These are phyloP conservation scores for Orestias chungarensis DNA, from an alignment of 2,797 vertebrate species.

Conservation along the genomic window DNA sequence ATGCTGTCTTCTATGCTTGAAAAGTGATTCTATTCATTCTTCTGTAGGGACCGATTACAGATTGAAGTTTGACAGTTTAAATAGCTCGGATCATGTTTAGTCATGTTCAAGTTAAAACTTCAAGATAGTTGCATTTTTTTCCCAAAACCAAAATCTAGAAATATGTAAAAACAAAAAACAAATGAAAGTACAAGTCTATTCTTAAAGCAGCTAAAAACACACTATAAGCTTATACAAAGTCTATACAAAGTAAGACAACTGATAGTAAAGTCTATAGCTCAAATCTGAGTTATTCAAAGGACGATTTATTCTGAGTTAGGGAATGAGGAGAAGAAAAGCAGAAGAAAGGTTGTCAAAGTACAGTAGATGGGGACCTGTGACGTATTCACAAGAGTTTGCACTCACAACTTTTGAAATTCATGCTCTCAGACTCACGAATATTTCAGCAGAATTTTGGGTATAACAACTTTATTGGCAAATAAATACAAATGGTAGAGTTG, in stretches of 20 bases:
- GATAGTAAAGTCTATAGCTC: not conserved
- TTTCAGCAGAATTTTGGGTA: too few relatives aligned
- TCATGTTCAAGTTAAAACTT: not conserved
- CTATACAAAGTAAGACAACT: not conserved
- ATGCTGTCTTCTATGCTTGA: constrained; percentile 9
- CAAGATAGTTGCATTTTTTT: not conserved
- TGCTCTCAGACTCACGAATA: too few relatives aligned
- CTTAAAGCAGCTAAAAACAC: not conserved
- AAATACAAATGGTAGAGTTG: too few relatives aligned
- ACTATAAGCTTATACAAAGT: not conserved
- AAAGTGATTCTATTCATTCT: constrained; percentile 19
- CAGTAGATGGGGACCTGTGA: not conserved
- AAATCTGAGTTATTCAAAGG: not conserved
- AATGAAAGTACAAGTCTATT: not conserved
- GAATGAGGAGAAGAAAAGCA: not conserved
- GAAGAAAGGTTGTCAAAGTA: not conserved
- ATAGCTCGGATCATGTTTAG: not conserved
- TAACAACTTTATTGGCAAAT: too few relatives aligned
- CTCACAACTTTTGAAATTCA: too few relatives aligned
- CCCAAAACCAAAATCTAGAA: not conserved
- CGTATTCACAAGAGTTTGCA: too few relatives aligned
- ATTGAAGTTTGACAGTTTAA: not conserved
- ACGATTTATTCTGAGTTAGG: not conserved
- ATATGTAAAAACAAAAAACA: not conserved
- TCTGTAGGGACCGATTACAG: constrained; percentile 5